Conservation (phyloP, 37 sponge, comb jelly and placozoan genomes). For the Spongia lamella region DNA sequence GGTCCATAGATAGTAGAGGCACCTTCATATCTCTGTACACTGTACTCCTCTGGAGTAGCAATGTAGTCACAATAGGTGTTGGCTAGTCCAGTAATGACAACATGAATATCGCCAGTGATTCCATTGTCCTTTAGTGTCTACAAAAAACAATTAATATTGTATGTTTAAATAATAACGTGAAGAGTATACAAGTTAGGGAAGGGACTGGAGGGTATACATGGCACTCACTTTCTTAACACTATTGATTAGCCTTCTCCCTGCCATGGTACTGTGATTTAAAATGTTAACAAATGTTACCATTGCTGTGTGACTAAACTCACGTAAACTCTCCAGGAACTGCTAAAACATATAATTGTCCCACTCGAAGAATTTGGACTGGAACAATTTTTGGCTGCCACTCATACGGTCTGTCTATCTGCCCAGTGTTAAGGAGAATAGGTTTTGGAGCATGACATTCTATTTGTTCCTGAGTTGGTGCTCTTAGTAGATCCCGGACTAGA, state of each 20-base stretch:
- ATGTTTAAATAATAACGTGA: too few relatives aligned
- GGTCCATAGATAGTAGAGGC: conserved; percentile 77
- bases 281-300: neutral
- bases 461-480: conserved; percentile 52
- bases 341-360: conserved; percentile 81
- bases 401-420: conserved; percentile 68
- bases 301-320: conserved; percentile 24
- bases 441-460: conserved; percentile 65
- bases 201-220: too few relatives aligned
- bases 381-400: conserved; percentile 81
- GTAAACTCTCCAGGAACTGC: conserved; percentile 93
- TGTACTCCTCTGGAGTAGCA: conserved; percentile 89
- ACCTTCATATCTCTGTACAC: conserved; percentile 77
- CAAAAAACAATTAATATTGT: too few relatives aligned
- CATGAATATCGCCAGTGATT: conserved; percentile 21
- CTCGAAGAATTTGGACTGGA: conserved; percentile 72
- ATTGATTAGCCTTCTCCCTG: conserved; percentile 85
- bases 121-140: too few relatives aligned
- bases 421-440: conserved; percentile 77
- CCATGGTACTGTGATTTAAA: conserved; percentile 73
- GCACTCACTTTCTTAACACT: conserved; percentile 51
- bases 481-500: conserved; percentile 37
- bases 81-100: conserved; percentile 94
- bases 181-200: too few relatives aligned
- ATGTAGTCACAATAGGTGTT: conserved; percentile 90